Evolutionary conservation across 2,797 vertebrate genomes (phyloP), one percentile per base, ranked within the genome.

Genomic region (Oreortyx pictus): DNA sequence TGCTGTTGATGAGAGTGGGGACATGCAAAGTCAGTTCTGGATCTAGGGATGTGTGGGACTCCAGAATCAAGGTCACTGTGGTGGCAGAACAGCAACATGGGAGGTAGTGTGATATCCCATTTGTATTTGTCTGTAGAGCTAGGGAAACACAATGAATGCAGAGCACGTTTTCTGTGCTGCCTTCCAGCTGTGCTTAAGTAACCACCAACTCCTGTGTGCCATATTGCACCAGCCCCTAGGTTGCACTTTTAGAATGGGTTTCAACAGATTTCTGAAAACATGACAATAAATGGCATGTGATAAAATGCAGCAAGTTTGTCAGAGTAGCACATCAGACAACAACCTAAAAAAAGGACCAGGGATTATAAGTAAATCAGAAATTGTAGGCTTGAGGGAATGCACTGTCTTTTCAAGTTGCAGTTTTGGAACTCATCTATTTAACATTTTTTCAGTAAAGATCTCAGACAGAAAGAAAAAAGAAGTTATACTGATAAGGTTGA

Each of bases 181-280:
- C 31, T 71, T 23, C 33, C 66, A 49, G 27, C 64, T 46, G 3
- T 14, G 43, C 56, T 62, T 49, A 8, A 17, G 9, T 35, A 37
- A 54, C 64, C 25, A 1, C 44, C 64, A 39, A 13, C 22, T 52
- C 52, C 47, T n/a, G 11, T 54, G 71, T 59, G 54, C 44, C 23
- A 4, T 27, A 8, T 67, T 78, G 88, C 70, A 74, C 49, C 56
- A 44, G 13, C 15, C 65, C 14, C 46, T 83, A 3, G 1, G 5
- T 65, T 47, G 41, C 25, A 27, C 49, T 15, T 60, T 37, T 16
- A 57, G 25, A 4, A 47, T 31, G 22, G 33, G 25, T 33, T 57
- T 80, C 77, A 88, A 68, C 29, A 70, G 22, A 56, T 86, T 64
- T 73, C 39, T 83, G 44, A 78, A 92, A 87, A 52, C 15, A 22